Base-by-base conservation (phyloP, 2,888 invertebrate species). In the Panzeria rudis region DNA sequence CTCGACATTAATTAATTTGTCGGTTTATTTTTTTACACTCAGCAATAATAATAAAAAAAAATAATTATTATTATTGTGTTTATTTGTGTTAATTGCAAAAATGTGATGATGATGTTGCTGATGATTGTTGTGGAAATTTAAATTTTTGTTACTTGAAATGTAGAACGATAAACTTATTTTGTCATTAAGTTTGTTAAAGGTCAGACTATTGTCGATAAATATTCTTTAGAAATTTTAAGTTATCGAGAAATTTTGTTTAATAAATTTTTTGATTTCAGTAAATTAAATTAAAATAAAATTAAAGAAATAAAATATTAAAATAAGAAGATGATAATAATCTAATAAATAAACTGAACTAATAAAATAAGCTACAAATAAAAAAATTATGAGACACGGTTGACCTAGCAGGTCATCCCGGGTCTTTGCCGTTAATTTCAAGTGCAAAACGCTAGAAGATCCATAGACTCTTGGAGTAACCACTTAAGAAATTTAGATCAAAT, bases 1-100 rank as follows among this genome's bases (percentile, higher is more conserved):
- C 66, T 44, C 1, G 29, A 47, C 0, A 66, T 15, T 52, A 68
- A 52, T 52, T 35, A 15, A 35, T 52, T 52, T 50, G 44, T 44
- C 8, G 41, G 41, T 13, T 61, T 20, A 23, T 52, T 52, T 13
- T 11, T 23, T 52, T 9, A 50, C 52, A 1, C 23, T 23, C 52
- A 20, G 20, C 50, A 20, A 50, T 5, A 54, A 25, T 15, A 54
- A 54, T 23, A 25, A 23, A 52, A 23, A 52, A 52, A 52, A 52
- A 23, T 5, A 25, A 25, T 25, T 25, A 54, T 15, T 35, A 7
- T 23, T 2, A 4, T 41, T 44, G 15, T 25, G 44, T 3, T 11
- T 11, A 2, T 44, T 15, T 29, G n/a, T 3, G 4, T 66, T 66
- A 29, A 66, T 47, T 47, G n/a, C 9, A 47, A 44, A 29, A 17